These are phyloP conservation scores for Triops cancriformis DNA, from an alignment of 1,140 invertebrate genomes.

Conservation along the genomic window DNA sequence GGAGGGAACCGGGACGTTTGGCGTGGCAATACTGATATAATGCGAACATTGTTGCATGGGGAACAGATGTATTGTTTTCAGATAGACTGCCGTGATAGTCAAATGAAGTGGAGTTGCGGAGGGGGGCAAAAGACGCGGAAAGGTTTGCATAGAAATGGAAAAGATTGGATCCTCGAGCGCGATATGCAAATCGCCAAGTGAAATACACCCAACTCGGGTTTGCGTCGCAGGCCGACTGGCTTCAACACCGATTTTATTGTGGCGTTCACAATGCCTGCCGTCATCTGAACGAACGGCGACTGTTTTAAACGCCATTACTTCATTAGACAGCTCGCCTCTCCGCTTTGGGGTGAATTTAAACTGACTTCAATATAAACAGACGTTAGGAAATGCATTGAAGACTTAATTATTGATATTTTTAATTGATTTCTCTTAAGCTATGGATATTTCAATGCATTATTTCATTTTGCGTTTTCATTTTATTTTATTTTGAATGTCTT, in stretches of 20 bases:
- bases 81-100: neutral
- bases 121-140: neutral
- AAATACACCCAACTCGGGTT: neutral
- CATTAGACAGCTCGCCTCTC: too few relatives aligned
- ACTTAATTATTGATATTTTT: too few relatives aligned
- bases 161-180: neutral
- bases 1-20: neutral
- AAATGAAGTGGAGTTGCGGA: neutral
- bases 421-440: too few relatives aligned
- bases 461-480: neutral
- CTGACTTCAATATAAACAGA: too few relatives aligned
- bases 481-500: neutral
- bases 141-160: constrained; percentile 14
- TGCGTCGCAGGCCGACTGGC: neutral
- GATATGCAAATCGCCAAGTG: neutral
- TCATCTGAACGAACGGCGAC: neutral
- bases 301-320: too few relatives aligned
- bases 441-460: neutral
- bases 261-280: neutral
- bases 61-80: constrained; percentile 8
- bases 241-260: neutral
- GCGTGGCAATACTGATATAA: constrained; percentile 6
- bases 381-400: too few relatives aligned
- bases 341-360: too few relatives aligned
- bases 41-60: constrained; percentile 4